A percentile compares a stretch with the other conserved stretches of the same genome.
Evolutionary conservation across 1,140 invertebrate genomes (phyloP).

Genomic region (Dendrolimus kikuchii): DNA sequence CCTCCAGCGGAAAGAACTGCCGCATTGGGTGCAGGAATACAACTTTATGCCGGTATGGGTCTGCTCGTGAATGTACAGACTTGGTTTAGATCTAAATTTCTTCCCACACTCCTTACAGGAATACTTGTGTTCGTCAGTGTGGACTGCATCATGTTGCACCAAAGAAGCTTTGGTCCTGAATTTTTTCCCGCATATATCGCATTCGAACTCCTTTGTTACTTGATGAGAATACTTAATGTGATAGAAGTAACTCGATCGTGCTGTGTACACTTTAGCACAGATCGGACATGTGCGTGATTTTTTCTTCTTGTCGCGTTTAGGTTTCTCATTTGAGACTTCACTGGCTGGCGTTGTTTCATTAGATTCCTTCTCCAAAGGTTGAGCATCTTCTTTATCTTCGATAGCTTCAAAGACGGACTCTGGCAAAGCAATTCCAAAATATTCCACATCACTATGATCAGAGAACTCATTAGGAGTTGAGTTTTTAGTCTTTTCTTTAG

Average conservation of each 20-base stretch:
- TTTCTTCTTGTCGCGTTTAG: conserved; percentile 62
- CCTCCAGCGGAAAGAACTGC: conserved; percentile 64
- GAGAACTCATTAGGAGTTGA: conserved; percentile 27
- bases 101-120: conserved; percentile 71
- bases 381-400: conserved; percentile 37
- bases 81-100: conserved; percentile 69
- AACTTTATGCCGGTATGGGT: conserved; percentile 66
- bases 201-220: conserved; percentile 69
- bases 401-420: conserved; percentile 50
- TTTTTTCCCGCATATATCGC: conserved; percentile 69
- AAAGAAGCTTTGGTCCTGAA: conserved; percentile 67
- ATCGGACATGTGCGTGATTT: conserved; percentile 75
- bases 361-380: conserved; percentile 3
- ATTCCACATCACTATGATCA: conserved; percentile 41
- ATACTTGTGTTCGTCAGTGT: conserved; percentile 66
- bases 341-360: conserved; percentile 8
- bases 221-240: conserved; percentile 76
- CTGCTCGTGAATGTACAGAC: conserved; percentile 72
- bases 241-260: conserved; percentile 74
- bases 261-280: conserved; percentile 80
- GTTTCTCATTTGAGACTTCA: neutral
- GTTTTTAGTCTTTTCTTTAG: neutral
- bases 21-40: conserved; percentile 63
- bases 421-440: conserved; percentile 33
- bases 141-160: conserved; percentile 49